Base-by-base conservation (phyloP, 53 echinoderm and acorn worm species). In the Zoroaster sp. region DNA sequence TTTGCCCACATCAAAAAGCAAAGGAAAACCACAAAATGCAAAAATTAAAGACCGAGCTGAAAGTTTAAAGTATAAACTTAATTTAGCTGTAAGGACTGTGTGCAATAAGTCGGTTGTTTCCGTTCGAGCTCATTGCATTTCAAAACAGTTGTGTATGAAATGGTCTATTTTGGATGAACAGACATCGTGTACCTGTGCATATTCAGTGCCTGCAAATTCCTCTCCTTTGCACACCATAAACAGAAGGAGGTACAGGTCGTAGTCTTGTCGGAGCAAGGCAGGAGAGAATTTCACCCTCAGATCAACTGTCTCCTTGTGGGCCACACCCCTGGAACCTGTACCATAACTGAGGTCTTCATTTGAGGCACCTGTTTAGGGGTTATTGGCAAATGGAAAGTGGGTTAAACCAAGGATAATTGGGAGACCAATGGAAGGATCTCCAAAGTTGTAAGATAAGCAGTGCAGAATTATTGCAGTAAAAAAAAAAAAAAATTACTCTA, bases 211-310 rank as follows among this genome's bases (percentile, higher is more conserved):
- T 2, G 89, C 54, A 41, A 89, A 94, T 34, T 94, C 51, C 39
- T 89, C 73, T 23, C 95, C 95, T 46, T 80, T 77, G 87, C 95
- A 95, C 25, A 95, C 93, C 95, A 95, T 95, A 73, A 95, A 93
- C 9, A 95, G 81, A 12, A 86, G 73, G 39, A 95, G 70, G 5
- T 89, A 74, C 0, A 95, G 66, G 4, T 70, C 72, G 36, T 89
- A 95, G 66, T 88, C 83, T 13, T 72, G 33, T 11, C 95, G 82
- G 13, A 95, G 85, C 17, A 93, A 33, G 49, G 95, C 91, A 13
- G 95, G 95, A 0, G 95, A 93, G 83, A 93, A 95, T 40, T 93
- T 95, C 2, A 95, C 95, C 72, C 89, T 46, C 14, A 95, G 59
- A 5, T 91, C 91, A 18, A 95, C 89, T 6, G 41, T 54, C 69